Conservation (phyloP, 1,140 invertebrate genomes). For the Vanessa atalanta region DNA sequence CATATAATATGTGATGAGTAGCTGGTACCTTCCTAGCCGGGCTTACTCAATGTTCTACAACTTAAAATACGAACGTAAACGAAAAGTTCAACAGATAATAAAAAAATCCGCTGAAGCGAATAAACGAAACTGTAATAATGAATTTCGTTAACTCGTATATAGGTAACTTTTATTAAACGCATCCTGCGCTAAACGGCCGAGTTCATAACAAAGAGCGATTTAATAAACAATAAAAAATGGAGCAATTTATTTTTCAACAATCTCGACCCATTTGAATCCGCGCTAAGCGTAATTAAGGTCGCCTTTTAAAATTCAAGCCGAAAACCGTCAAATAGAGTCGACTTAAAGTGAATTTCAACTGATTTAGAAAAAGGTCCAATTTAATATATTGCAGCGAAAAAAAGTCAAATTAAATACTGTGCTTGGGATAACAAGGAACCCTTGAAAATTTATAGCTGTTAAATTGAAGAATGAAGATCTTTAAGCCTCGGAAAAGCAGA, state of each 20-base stretch:
- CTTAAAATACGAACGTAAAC: no score
- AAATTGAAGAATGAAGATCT: conserved; percentile 25
- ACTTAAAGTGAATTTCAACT: conserved; percentile 45
- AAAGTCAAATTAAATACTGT: conserved; percentile 24
- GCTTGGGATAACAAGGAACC: conserved; percentile 39
- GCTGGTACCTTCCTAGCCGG: no score
- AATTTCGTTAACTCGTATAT: not conserved
- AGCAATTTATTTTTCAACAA: conserved; percentile 41
- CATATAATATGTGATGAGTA: no score
- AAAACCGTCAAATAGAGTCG: conserved; percentile 20
- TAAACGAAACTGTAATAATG: no score
- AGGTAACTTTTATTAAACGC: conserved; percentile 3
- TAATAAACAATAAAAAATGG: conserved; percentile 38
- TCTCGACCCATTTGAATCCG: conserved; percentile 47
- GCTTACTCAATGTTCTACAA: no score
- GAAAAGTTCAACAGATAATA: no score
- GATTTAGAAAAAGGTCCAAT: conserved; percentile 35
- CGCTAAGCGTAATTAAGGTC: conserved; percentile 57
- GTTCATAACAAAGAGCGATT: conserved; percentile 35
- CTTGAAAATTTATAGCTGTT: conserved; percentile 46
- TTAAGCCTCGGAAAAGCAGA: not conserved
- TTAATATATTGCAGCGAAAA: conserved; percentile 53
- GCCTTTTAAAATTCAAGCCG: conserved; percentile 46
- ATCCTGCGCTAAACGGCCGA: conserved; percentile 14
- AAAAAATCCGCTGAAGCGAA: no score